Conservation (phyloP, 2,797 vertebrate genomes). For the Phalanger gymnotis region DNA sequence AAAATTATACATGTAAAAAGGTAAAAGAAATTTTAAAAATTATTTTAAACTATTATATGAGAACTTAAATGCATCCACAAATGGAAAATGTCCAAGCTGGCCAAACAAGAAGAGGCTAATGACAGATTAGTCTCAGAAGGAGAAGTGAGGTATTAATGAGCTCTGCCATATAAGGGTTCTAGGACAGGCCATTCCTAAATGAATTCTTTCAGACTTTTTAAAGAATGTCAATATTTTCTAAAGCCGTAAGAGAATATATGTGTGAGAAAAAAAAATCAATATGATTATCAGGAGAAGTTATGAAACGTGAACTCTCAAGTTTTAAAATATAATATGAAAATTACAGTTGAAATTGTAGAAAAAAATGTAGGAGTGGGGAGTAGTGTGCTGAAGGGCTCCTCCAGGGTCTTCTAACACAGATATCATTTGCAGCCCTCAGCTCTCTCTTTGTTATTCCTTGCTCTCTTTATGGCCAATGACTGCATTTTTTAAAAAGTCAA, state of each 20-base stretch:
- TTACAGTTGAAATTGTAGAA: background rate
- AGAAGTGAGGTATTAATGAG: background rate
- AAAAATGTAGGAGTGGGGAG: background rate
- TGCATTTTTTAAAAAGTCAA: background rate
- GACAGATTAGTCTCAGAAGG: background rate
- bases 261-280: background rate
- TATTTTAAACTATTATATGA: background rate
- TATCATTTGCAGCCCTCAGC: background rate
- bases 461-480: background rate
- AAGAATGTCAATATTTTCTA: background rate
- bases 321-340: background rate
- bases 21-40: background rate
- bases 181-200: background rate
- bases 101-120: background rate
- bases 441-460: background rate
- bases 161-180: background rate
- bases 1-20: background rate
- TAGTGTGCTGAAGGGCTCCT: background rate
- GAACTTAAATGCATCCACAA: background rate
- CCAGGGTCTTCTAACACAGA: background rate
- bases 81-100: background rate
- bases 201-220: background rate
- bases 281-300: background rate
- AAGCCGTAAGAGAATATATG: background rate
- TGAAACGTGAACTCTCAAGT: background rate